phyloP scores from a whole-genome alignment of 2,888 invertebrate genomes.

The Julus scanicus region DNA sequence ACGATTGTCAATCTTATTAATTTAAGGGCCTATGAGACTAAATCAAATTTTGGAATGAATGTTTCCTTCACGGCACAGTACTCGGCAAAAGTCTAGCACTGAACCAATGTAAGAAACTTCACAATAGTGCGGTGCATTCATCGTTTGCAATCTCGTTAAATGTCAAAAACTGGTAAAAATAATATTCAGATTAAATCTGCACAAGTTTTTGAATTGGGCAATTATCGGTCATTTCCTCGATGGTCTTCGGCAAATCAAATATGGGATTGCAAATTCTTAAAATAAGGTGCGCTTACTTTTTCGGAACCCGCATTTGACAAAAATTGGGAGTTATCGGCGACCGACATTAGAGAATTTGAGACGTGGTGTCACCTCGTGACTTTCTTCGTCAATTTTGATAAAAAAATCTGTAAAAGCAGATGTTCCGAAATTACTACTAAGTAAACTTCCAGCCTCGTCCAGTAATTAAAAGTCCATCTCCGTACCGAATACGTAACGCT shows the following conservation, averaged over 20 bases:
- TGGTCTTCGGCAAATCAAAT: too few relatives aligned
- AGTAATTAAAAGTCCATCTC: background rate
- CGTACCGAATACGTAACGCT: background rate
- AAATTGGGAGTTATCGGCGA: background rate
- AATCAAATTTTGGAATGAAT: background rate
- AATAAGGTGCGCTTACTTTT: too few relatives aligned
- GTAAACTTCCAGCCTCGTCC: background rate
- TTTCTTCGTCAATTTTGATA: background rate
- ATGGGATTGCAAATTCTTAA: too few relatives aligned
- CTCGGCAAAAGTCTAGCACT: background rate
- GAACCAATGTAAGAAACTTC: background rate
- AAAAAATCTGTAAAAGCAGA: background rate
- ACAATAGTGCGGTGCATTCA: background rate
- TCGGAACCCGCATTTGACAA: background rate
- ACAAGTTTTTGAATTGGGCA: too few relatives aligned
- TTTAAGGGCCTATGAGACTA: background rate
- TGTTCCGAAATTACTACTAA: background rate
- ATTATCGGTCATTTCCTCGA: too few relatives aligned
- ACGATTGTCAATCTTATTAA: constrained; percentile 17
- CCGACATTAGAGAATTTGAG: background rate
- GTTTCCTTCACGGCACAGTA: background rate
- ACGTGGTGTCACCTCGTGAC: background rate
- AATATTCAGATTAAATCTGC: too few relatives aligned
- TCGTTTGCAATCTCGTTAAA: too few relatives aligned
- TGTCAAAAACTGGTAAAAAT: too few relatives aligned